Conservation (phyloP, 2,888 invertebrate genomes). For the Drosophila dives region DNA sequence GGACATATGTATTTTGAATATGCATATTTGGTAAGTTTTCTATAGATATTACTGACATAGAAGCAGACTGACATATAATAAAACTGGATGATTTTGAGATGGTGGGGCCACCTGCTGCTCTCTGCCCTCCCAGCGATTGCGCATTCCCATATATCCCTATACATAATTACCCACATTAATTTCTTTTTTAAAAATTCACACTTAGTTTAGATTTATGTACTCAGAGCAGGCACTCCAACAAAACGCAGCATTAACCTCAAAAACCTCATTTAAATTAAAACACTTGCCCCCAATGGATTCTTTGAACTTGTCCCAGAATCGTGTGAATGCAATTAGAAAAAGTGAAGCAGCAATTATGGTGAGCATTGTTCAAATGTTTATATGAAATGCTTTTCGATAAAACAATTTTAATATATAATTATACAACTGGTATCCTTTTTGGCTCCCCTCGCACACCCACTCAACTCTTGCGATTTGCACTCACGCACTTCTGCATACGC, state of each 20-base stretch:
- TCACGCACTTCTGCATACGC: conserved; percentile 69
- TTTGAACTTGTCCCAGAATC: conserved; percentile 75
- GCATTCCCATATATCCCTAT: neutral
- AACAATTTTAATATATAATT: conserved; percentile 63
- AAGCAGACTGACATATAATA: neutral
- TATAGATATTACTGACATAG: no score
- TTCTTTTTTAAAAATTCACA: neutral
- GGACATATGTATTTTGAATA: no score
- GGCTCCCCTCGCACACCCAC: neutral
- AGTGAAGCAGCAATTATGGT: conserved; percentile 62
- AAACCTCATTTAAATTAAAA: no score
- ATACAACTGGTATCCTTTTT: conserved; percentile 35
- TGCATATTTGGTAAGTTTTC: no score
- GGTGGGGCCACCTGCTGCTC: no score
- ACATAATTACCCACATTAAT: neutral
- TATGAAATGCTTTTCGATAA: conserved; percentile 59
- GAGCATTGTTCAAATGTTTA: conserved; percentile 42
- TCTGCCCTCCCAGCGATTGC: neutral
- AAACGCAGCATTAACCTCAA: neutral
- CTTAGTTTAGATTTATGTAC: neutral
- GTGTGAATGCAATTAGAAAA: conserved; percentile 45
- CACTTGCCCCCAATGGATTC: conserved; percentile 34
- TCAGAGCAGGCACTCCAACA: neutral
- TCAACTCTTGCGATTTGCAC: conserved; percentile 9
- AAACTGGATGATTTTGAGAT: neutral